Conservation (phyloP, 2,888 invertebrate species). For the Dryadula phaetusa region DNA sequence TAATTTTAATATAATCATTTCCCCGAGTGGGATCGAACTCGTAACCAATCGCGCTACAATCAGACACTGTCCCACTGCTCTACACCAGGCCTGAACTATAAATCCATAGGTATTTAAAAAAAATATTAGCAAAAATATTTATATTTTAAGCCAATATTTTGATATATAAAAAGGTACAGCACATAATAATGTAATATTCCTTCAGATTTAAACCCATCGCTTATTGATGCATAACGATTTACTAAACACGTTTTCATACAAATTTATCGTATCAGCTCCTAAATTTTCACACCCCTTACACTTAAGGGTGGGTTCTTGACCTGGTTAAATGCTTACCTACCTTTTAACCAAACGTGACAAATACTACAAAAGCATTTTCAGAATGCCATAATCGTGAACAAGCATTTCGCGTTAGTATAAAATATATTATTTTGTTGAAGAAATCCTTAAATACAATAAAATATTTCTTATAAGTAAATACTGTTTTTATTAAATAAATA, state of each 20-base stretch:
- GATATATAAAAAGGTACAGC: neutral
- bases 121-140: neutral
- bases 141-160: neutral
- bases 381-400: conserved; percentile 8
- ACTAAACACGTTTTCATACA: neutral
- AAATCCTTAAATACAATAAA: neutral
- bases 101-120: too few species aligned
- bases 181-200: neutral
- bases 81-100: too few species aligned
- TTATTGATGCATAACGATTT: neutral
- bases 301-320: conserved; percentile 13
- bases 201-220: neutral
- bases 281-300: conserved; percentile 10
- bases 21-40: too few species aligned
- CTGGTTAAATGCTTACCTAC: conserved; percentile 11
- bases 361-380: neutral
- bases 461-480: neutral
- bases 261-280: conserved; percentile 4
- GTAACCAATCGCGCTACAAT: too few species aligned
- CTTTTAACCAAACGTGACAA: conserved; percentile 21
- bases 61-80: too few species aligned
- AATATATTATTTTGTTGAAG: conserved; percentile 1
- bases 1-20: too few species aligned
- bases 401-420: conserved; percentile 17
- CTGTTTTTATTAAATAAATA: neutral